These are phyloP conservation scores for Triplophysa bombifrons DNA, from an alignment of 2,797 vertebrate species.

Conservation along the genomic window DNA sequence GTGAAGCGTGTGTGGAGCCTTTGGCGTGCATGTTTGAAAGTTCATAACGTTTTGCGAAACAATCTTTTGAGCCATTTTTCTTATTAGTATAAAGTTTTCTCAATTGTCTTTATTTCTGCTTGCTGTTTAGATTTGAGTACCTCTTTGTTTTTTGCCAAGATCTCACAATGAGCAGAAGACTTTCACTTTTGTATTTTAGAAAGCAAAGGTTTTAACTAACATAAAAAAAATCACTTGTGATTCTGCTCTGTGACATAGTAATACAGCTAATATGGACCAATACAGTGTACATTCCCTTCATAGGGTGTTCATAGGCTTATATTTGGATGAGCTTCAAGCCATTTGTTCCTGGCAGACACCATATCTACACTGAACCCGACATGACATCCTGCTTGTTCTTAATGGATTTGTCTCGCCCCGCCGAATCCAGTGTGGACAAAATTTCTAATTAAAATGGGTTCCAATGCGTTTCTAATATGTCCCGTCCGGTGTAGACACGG, in stretches of 20 bases:
- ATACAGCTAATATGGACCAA: background rate
- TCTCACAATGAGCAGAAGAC: conserved; percentile 15
- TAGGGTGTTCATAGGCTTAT: conserved; percentile 24
- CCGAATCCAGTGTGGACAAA: no score
- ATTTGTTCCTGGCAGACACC: conserved; percentile 25
- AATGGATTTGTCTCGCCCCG: no score
- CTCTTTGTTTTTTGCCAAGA: conserved; percentile 31
- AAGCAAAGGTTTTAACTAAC: background rate
- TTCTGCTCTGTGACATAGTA: conserved; percentile 8
- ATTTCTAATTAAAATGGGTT: no score
- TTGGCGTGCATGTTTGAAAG: conserved; percentile 28
- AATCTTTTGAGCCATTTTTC: conserved; percentile 61
- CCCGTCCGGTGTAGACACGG: no score
- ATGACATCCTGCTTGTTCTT: no score
- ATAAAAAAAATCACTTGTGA: background rate
- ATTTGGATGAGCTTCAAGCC: conserved; percentile 26
- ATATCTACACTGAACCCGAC: no score
- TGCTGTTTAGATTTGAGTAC: conserved; percentile 29
- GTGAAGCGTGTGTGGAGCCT: conserved; percentile 27
- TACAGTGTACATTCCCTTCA: background rate
- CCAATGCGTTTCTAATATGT: no score
- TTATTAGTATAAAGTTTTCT: conserved; percentile 31
- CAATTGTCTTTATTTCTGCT: conserved; percentile 15
- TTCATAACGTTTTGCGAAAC: conserved; percentile 34
- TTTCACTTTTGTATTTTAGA: conserved; percentile 24